phyloP scores from a whole-genome alignment of 1,140 invertebrate genomes.

The Triops longicaudatus region DNA sequence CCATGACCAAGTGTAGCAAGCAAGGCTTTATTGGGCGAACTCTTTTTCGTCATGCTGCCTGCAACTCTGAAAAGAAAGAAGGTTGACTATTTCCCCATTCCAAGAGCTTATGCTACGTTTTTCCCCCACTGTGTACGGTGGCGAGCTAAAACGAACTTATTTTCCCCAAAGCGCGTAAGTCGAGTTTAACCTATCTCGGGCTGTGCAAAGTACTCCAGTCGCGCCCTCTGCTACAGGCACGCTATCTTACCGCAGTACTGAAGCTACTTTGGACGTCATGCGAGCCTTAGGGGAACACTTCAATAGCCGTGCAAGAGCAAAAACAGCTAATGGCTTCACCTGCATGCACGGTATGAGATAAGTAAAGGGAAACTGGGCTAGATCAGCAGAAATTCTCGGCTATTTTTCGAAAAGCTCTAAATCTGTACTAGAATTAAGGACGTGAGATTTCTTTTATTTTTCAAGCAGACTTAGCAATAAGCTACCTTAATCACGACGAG shows the following conservation, averaged over 20 bases:
- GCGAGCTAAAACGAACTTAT: too few relatives aligned
- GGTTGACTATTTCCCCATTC: not conserved
- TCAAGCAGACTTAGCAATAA: not conserved
- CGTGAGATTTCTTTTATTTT: not conserved
- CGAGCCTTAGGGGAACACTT: not conserved
- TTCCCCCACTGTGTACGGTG: not conserved
- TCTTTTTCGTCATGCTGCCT: not conserved
- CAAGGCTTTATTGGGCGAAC: not conserved
- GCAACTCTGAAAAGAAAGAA: not conserved
- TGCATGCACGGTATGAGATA: not conserved
- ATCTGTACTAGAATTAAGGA: not conserved
- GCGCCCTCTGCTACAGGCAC: too few relatives aligned
- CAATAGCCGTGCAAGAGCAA: not conserved
- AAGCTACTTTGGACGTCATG: not conserved
- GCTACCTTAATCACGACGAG: not conserved
- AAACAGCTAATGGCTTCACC: not conserved
- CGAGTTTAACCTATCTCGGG: too few relatives aligned
- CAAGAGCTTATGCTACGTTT: not conserved
- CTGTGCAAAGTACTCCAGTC: too few relatives aligned
- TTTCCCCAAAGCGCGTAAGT: too few relatives aligned
- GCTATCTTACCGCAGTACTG: not conserved
- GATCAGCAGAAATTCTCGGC: not conserved
- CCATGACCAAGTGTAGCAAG: not conserved
- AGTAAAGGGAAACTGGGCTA: not conserved
- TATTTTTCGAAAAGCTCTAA: not conserved